Base-by-base conservation (phyloP, 92 coral and sea anemone species). In the Porites rus region DNA sequence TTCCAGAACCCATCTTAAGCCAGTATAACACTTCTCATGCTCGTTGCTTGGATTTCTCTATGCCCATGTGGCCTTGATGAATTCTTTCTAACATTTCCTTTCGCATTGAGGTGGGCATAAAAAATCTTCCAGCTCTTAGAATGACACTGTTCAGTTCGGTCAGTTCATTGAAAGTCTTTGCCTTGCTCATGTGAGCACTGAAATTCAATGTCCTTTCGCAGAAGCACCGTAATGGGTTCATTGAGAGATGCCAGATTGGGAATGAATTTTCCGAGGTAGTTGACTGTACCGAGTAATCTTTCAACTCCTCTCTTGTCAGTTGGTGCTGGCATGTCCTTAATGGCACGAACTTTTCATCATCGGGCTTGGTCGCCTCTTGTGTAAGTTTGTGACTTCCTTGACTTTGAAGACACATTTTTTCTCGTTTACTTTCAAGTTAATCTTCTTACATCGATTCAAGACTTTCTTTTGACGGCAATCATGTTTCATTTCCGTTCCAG, bases 261-360 rank as follows among this genome's bases (percentile, higher is more conserved):
- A 50, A 86, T 86, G 84, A 38, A 73, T 60, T 84, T 84, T 54
- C 88, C 82, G 18, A 74, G 71, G 53, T 73, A 84, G 20, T 74
- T 84, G 60, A 84, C 88, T 69, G 88, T 75, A 74, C 83, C 88
- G 24, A 75, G 82, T 28, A 84, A 82, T 59, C 74, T 62, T 84
- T 84, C 87, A 14, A 56, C 87, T 69, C 87, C 81, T 13, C 72
- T 83, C 87, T 83, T 83, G 46, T 75, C 83, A 6, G 89, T 77
- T 77, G 89, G 89, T 68, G 89, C 84, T 11, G 89, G 77, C 85
- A 86, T 86, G 17, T 86, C 68, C n/a, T 77, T 76, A 12, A 84
- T 75, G 53, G 83, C 83, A 51, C 54, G 20, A n/a, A 75, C 54
- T 75, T 84, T 20, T 74, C 88, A 60, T 84, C 65, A 73, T 53